A percentile compares a stretch with the other conserved stretches of the same genome.
These are phyloP conservation scores for Philonicus albiceps DNA, from an alignment of 2,888 invertebrate species.

Conservation along the genomic window DNA sequence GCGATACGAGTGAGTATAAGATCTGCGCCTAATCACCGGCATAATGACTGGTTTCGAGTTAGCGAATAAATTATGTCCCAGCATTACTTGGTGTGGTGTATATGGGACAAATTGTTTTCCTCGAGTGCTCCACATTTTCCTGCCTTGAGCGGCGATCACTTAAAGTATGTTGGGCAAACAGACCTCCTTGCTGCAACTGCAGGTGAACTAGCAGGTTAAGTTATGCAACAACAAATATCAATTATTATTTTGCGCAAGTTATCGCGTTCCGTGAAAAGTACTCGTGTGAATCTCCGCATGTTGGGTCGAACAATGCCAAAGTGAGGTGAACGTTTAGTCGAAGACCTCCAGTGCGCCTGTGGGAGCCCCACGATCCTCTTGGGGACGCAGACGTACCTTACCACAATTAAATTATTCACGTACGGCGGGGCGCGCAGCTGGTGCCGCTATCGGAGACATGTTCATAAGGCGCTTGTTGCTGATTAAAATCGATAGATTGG, in stretches of 20 bases:
- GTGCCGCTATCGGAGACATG: slow-evolving; percentile 20
- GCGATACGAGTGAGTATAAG: neutral
- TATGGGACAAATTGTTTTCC: neutral
- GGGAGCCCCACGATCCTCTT: neutral
- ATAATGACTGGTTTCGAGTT: neutral
- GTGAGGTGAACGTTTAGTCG: neutral
- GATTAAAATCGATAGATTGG: slow-evolving; percentile 24
- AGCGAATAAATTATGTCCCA: neutral
- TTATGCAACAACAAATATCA: slow-evolving; percentile 32
- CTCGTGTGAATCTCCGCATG: slow-evolving; percentile 19
- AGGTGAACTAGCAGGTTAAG: neutral
- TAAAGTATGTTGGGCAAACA: neutral
- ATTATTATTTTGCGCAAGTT: slow-evolving; percentile 36
- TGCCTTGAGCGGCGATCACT: neutral
- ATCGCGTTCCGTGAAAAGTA: slow-evolving; percentile 21
- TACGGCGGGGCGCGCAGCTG: neutral
- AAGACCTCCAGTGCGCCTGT: neutral
- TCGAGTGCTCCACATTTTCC: neutral
- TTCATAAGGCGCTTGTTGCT: neutral
- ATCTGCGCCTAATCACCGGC: neutral
- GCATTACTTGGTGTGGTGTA: neutral
- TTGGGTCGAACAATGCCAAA: neutral
- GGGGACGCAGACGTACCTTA: neutral
- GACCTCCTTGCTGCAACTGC: neutral
- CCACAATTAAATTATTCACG: slow-evolving; percentile 19